Conservation (phyloP, 2,888 invertebrate species). For the Morinoia aosen region DNA sequence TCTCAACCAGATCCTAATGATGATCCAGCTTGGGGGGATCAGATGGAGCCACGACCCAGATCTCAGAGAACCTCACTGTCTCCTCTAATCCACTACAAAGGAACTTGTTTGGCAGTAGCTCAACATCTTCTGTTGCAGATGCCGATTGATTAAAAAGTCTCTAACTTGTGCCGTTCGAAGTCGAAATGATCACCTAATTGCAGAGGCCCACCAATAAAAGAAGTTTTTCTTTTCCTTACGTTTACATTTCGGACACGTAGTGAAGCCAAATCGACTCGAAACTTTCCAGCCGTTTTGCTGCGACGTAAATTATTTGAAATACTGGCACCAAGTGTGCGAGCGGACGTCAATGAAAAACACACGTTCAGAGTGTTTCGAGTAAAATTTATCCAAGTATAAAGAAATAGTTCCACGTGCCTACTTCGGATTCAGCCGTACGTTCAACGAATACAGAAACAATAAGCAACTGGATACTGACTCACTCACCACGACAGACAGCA, state of each 20-base stretch:
- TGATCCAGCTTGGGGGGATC: background rate
- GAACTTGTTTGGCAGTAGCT: background rate
- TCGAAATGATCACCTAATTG: background rate
- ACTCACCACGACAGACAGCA: background rate
- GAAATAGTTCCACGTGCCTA: background rate
- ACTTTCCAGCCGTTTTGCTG: background rate
- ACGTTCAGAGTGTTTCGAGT: background rate
- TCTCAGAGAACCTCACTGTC: background rate
- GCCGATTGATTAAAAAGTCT: background rate
- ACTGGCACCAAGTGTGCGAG: background rate
- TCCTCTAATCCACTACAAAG: background rate
- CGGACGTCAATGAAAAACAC: background rate
- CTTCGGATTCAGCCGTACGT: background rate
- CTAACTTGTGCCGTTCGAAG: background rate
- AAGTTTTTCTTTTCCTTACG: background rate
- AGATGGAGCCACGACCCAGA: background rate
- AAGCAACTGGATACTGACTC: background rate
- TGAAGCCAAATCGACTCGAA: background rate
- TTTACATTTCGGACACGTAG: background rate
- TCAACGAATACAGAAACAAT: background rate
- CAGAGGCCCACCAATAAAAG: background rate
- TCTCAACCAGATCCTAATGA: conserved; percentile 31
- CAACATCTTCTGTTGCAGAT: background rate
- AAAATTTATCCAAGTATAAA: background rate
- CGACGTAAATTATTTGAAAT: background rate